phyloP scores from a whole-genome alignment of 2,113 vertebrate species.

The Sclerurus mexicanus region DNA sequence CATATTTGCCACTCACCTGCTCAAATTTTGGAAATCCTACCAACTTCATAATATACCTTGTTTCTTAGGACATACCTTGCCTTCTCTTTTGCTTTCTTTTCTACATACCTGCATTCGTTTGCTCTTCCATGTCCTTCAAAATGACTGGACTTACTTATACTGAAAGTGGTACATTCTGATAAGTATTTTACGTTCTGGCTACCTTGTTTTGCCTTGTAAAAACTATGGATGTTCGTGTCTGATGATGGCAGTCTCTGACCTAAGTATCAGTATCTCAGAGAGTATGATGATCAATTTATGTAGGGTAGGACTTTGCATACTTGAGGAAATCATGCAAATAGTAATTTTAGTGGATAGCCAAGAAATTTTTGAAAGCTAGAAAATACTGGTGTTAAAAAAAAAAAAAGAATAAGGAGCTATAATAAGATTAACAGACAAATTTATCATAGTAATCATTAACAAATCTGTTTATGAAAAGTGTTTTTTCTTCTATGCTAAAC shows the following conservation, averaged over 20 bases:
- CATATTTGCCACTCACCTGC: not conserved
- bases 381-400: not conserved
- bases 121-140: not conserved
- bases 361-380: not conserved
- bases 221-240: not conserved
- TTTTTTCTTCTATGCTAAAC: not conserved
- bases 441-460: rapidly evolving
- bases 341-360: not conserved
- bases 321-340: not conserved
- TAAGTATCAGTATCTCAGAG: not conserved
- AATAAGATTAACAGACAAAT: not conserved
- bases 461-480: not conserved
- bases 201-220: not conserved
- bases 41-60: not conserved
- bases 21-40: not conserved
- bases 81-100: not conserved
- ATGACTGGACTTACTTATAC: not conserved
- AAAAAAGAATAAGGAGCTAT: not conserved
- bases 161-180: not conserved
- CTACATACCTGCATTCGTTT: not conserved
- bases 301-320: not conserved
- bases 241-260: not conserved
- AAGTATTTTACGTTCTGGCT: not conserved
- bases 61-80: not conserved
- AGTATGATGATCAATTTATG: not conserved